Evolutionary conservation across 2,888 invertebrate species (phyloP).

Genomic region (Tethea ocularis): DNA sequence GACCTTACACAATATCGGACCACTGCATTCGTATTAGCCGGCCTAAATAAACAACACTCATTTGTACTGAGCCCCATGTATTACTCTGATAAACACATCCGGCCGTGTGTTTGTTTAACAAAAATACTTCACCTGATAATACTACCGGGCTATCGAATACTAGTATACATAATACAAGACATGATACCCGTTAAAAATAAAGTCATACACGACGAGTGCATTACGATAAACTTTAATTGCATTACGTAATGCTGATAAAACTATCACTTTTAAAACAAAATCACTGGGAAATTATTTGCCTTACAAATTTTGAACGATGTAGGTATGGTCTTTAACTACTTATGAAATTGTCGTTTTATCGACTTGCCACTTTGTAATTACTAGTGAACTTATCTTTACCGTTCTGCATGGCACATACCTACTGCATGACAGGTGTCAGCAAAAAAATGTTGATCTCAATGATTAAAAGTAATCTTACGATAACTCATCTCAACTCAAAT

Average conservation of each 20-base stretch:
- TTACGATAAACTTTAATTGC: neutral
- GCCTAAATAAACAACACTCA: slow-evolving; percentile 57
- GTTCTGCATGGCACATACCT: too few relatives aligned
- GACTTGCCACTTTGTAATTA: too few relatives aligned
- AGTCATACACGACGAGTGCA: slow-evolving; percentile 13
- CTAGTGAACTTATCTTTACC: too few relatives aligned
- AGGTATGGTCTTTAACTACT: too few relatives aligned
- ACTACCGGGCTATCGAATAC: slow-evolving; percentile 30
- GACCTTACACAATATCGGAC: slow-evolving; percentile 69
- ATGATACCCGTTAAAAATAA: slow-evolving; percentile 15
- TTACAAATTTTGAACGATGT: too few relatives aligned
- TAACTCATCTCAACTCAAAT: too few relatives aligned
- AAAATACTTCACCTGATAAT: slow-evolving; percentile 56
- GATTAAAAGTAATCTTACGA: too few relatives aligned
- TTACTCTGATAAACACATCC: slow-evolving; percentile 71
- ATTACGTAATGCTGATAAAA: slow-evolving; percentile 1
- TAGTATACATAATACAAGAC: slow-evolving; percentile 13
- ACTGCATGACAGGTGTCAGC: too few relatives aligned
- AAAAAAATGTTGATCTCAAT: too few relatives aligned
- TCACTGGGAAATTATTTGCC: neutral
- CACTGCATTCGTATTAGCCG: slow-evolving; percentile 42
- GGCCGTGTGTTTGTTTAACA: slow-evolving; percentile 54
- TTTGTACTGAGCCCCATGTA: slow-evolving; percentile 41
- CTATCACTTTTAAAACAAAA: slow-evolving; percentile 1
- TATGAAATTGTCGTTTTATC: too few relatives aligned